Evolutionary conservation across 2,113 vertebrate genomes (phyloP).

Genomic region (Propithecus coquereli): DNA sequence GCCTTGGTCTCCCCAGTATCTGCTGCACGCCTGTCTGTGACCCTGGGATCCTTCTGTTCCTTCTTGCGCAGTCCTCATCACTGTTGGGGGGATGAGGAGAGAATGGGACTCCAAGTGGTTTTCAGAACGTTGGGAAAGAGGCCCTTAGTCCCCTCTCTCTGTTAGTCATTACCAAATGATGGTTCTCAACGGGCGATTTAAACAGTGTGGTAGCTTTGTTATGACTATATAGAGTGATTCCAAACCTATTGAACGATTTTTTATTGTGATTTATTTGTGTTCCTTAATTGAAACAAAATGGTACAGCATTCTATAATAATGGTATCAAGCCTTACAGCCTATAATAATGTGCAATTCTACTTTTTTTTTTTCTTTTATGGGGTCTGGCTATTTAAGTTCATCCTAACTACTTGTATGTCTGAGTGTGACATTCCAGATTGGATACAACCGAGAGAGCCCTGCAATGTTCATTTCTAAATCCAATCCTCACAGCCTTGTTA

Average conservation of each 20-base stretch:
- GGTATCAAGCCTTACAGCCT: slow-evolving; percentile 46
- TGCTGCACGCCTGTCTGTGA: background rate
- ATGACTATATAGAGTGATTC: slow-evolving; percentile 65
- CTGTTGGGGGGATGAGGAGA: background rate
- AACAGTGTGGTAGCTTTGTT: slow-evolving; percentile 61
- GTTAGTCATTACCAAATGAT: slow-evolving; percentile 70
- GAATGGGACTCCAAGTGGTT: slow-evolving; percentile 13
- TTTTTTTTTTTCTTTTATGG: slow-evolving; percentile 62
- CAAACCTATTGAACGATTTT: slow-evolving; percentile 70
- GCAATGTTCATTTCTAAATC: slow-evolving; percentile 67
- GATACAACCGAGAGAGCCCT: slow-evolving; percentile 62
- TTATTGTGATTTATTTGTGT: slow-evolving; percentile 78
- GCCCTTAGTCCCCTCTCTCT: background rate
- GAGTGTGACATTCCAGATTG: slow-evolving; percentile 72
- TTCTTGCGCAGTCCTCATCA: background rate
- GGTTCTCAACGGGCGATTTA: slow-evolving; percentile 23
- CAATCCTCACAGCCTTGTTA: slow-evolving; percentile 68
- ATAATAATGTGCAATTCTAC: slow-evolving; percentile 49
- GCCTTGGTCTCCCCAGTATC: background rate
- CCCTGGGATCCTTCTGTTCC: background rate
- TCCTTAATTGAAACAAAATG: slow-evolving; percentile 75
- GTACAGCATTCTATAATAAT: slow-evolving; percentile 59
- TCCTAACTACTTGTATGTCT: slow-evolving; percentile 64
- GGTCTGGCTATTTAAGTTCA: slow-evolving; percentile 70
- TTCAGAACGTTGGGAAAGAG: slow-evolving; percentile 47